Percentiles rank a stretch among this genome's conserved stretches.
These are phyloP conservation scores for Pogonocichla stellata DNA, from an alignment of 2,113 vertebrate genomes.

Conservation along the genomic window DNA sequence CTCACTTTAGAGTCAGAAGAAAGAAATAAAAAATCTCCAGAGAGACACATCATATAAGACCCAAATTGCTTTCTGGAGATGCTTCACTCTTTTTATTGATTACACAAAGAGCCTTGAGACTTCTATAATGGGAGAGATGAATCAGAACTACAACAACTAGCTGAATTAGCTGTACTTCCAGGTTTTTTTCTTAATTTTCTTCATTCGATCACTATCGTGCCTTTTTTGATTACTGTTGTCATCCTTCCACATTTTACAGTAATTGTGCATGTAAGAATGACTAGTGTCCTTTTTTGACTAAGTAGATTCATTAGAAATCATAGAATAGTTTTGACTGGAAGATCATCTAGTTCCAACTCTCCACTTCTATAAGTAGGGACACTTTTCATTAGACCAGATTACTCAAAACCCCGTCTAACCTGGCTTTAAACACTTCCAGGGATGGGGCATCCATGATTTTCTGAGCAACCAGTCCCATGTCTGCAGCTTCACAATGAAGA, in stretches of 20 bases:
- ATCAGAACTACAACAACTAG: neutral
- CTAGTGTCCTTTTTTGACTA: neutral
- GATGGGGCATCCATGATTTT: rapidly evolving
- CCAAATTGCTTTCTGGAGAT: neutral
- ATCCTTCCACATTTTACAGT: neutral
- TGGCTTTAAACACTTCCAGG: neutral
- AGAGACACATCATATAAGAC: neutral
- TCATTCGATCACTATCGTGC: neutral
- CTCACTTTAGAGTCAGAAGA: neutral
- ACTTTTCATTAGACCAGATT: neutral
- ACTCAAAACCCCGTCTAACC: neutral
- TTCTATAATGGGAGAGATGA: neutral
- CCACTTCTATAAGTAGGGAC: too few relatives aligned
- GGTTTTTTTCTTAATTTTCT: neutral
- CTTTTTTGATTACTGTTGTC: neutral
- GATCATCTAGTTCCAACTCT: neutral
- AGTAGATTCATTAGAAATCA: neutral
- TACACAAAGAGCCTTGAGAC: neutral
- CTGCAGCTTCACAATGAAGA: neutral
- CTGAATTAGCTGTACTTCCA: neutral
- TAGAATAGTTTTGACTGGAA: neutral
- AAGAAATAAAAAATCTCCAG: neutral
- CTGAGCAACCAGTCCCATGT: neutral
- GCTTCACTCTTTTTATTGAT: neutral
- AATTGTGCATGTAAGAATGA: neutral